phyloP scores from a whole-genome alignment of 2,888 invertebrate species.

The Dasypolia templi region DNA sequence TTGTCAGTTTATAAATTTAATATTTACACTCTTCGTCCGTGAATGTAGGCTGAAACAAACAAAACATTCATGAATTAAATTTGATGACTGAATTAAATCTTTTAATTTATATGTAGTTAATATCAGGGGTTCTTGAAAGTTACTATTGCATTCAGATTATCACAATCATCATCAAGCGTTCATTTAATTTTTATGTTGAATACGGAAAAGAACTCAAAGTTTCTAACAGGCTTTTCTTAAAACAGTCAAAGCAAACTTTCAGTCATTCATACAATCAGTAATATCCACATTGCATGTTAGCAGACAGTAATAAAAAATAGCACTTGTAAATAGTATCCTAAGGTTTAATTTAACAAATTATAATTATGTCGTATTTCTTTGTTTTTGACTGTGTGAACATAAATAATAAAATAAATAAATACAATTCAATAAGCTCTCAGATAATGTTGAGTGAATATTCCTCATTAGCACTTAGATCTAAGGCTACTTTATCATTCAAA shows the following conservation, averaged over 20 bases:
- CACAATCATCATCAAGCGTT: background rate
- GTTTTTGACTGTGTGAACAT: background rate
- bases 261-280: background rate
- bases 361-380: background rate
- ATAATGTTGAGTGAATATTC: background rate
- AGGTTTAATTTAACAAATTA: background rate
- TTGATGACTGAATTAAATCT: background rate
- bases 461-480: background rate
- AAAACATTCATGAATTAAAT: conserved; percentile 8
- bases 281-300: no score
- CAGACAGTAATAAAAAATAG: background rate
- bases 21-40: conserved; percentile 82
- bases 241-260: background rate
- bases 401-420: background rate
- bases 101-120: background rate
- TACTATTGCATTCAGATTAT: background rate
- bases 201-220: background rate
- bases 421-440: background rate
- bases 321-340: background rate
- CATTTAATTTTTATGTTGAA: background rate
- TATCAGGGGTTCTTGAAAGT: background rate
- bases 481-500: no score
- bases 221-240: background rate
- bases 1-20: conserved; percentile 21
- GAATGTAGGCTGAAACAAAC: conserved; percentile 84